Percentiles rank a stretch among this genome's conserved stretches.
phyloP scores from a whole-genome alignment of 1,140 invertebrate genomes.

The Cylas formicarius region DNA sequence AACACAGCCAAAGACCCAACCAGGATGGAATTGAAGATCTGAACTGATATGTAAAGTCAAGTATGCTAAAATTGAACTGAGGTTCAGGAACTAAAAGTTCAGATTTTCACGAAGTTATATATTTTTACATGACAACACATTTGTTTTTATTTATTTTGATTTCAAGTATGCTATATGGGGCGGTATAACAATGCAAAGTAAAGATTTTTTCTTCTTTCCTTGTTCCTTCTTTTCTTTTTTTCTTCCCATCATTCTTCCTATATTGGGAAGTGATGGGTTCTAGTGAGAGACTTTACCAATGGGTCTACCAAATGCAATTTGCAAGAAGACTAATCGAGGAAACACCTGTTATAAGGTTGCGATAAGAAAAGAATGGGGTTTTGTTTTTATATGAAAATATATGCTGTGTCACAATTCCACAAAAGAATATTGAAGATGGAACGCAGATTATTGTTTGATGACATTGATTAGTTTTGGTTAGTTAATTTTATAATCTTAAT shows the following conservation, averaged over 20 bases:
- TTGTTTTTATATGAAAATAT: too few relatives aligned
- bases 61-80: conserved; percentile 18
- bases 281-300: conserved; percentile 42
- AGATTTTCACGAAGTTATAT: too few relatives aligned
- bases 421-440: too few relatives aligned
- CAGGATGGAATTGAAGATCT: conserved; percentile 45
- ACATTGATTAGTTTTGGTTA: too few relatives aligned
- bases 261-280: conserved; percentile 69
- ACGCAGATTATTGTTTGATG: too few relatives aligned
- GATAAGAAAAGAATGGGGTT: too few relatives aligned
- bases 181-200: conserved; percentile 44
- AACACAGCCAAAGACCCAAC: conserved; percentile 45
- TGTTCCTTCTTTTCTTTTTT: conserved; percentile 30
- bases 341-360: too few relatives aligned
- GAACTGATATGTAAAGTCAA: conserved; percentile 29
- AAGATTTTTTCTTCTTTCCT: conserved; percentile 41
- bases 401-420: too few relatives aligned
- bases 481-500: too few relatives aligned
- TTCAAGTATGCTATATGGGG: conserved; percentile 56
- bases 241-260: conserved; percentile 66
- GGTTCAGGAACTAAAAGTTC: conserved; percentile 51
- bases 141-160: conserved; percentile 58
- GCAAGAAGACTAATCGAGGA: conserved; percentile 13
- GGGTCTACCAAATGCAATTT: conserved; percentile 23
- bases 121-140: too few relatives aligned